A percentile compares a stretch with the other conserved stretches of the same genome.
Conservation (phyloP, 2,797 vertebrate genomes). For the Rhadinocentrus ornatus region DNA sequence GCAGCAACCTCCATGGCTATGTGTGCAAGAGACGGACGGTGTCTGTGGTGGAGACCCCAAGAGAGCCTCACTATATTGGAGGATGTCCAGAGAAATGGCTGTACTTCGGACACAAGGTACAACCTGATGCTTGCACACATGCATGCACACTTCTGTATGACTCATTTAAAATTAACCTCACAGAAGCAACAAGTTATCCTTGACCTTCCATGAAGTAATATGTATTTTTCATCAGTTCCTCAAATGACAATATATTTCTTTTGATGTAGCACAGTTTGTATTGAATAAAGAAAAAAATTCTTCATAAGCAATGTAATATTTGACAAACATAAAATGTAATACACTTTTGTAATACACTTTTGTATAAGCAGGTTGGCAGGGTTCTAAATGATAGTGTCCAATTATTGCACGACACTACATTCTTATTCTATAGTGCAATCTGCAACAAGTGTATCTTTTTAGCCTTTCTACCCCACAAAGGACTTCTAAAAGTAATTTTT, state of each 20-base stretch:
- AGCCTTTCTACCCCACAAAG: not conserved
- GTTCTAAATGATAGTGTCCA: no score
- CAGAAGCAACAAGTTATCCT: not conserved
- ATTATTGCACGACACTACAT: no score
- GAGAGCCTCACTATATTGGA: slow-evolving; percentile 84
- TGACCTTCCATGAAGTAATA: not conserved
- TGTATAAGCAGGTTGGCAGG: no score
- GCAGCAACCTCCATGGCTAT: slow-evolving; percentile 82
- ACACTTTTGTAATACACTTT: no score
- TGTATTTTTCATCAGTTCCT: not conserved
- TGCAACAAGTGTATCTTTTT: not conserved
- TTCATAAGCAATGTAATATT: not conserved
- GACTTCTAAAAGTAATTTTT: not conserved
- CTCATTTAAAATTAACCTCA: not conserved
- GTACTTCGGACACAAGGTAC: slow-evolving; percentile 92
- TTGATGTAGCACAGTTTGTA: no score
- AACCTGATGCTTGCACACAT: slow-evolving; percentile 7
- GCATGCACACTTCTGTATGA: not conserved
- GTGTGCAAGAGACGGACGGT: slow-evolving; percentile 89
- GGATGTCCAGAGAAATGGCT: slow-evolving; percentile 92
- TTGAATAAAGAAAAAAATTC: not conserved
- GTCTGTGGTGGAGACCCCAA: slow-evolving; percentile 83
- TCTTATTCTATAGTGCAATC: not conserved
- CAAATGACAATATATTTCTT: no score
- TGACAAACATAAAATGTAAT: not conserved